Evolutionary conservation across 2,888 invertebrate genomes (phyloP), one percentile per base, ranked within the genome.

Genomic region (Stenoptilia bipunctidactyla): DNA sequence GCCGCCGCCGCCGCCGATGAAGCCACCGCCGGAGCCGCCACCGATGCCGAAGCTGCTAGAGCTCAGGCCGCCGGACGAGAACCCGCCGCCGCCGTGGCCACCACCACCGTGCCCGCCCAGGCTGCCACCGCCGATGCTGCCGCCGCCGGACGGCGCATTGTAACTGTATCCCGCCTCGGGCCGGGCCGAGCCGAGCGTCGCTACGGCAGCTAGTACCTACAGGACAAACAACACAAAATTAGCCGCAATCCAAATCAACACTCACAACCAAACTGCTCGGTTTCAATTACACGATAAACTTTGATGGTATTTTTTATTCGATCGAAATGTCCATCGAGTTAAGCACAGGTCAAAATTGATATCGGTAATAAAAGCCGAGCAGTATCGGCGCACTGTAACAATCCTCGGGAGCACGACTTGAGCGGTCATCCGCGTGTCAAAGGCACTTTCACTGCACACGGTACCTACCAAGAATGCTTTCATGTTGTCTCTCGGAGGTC

Each of bases 161-260:
- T 85, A 87, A 66, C 86, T 86, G 68, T 87, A 87, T 55, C 87
- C 87, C 59, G 87, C 87, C 68, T 88, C 87, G 63, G 88, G 88
- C 45, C 86, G 76, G 42, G 85, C 87, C 63, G 85, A 83, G 61
- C 85, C 85, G 64, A 86, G 72, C 42, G 85, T 84, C 71, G 86
- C 75, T 49, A 87, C 77, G 69, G 83, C 84, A 57, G 83, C 82
- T 56, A 83, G 69, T 69, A 83, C 83, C 83, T 83, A 67, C 56
- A 50, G 53, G 52, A 63, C 53, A 60, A 64, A 61, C n/a, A n/a
- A 53, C 52, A 47, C 47, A 53, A 48, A 40, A 36, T 40, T 42
- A 52, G 46, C 52, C 27, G 41, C 35, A 51, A 47, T 51, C 52
- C 53, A 8, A 48, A 53, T n/a, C n/a, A n/a, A 44, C 45, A 54